Base-by-base conservation (phyloP, 2,888 invertebrate genomes). In the Papilio demoleus region DNA sequence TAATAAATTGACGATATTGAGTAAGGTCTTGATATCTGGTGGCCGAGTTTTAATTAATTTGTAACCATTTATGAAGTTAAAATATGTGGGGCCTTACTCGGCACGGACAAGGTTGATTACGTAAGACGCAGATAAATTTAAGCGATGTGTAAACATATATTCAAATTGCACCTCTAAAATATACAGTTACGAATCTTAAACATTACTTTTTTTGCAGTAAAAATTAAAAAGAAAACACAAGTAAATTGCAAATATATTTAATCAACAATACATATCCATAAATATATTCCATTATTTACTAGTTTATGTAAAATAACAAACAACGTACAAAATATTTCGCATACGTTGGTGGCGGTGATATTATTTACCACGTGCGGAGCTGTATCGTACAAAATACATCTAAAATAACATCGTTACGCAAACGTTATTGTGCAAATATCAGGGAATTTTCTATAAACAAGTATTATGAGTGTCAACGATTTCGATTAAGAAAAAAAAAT, bases 181-280 rank as follows among this genome's bases (percentile, higher is more conserved):
- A n/a, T n/a, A 19, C 14, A 12, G 34, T 12, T 34, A 3, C 34
- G 19, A 19, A 64, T 47, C 6, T 27, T 11, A 36, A 9, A 22
- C 24, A 22, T 59, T 22, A 12, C 1, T 1, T 5, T 11, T 22
- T 47, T 47, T 47, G 12, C 22, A 12, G 11, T 42, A 56, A 50
- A 38, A 38, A 19, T 50, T 40, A 19, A 70, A 67, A 75, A 74
- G 76, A 72, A 73, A 74, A 79, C 76, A 79, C 79, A 75, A 78
- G 80, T 81, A 80, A 81, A 78, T 81, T 76, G 61, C 79, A 76
- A 80, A 76, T 76, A 70, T 62, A 56, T 75, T 70, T 69, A 71
- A 50, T 72, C 59, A 65, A 71, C 70, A 69, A 65, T 65, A 60
- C 31, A 68, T 59, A 56, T 65, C 59, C 68, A 68, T 70, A 70